A percentile compares a stretch with the other conserved stretches of the same genome.
Conservation (phyloP, 2,888 invertebrate species). For the Lymantria dispar region DNA sequence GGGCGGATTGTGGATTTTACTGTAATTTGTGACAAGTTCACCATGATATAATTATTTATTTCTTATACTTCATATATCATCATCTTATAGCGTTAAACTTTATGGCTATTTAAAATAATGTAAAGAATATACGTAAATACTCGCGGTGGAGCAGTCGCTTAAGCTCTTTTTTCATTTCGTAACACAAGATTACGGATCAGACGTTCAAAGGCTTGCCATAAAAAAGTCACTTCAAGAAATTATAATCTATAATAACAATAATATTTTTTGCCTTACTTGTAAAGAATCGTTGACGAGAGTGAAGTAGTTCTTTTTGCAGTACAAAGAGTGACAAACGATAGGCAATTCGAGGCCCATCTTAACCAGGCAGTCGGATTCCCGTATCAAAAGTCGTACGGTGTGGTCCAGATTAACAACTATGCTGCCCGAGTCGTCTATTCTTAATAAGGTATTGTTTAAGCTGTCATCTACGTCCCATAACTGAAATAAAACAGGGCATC, state of each 20-base stretch:
- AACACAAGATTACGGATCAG: too few relatives aligned
- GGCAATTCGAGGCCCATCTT: conserved; percentile 92
- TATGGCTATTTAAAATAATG: too few relatives aligned
- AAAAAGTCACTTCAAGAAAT: too few relatives aligned
- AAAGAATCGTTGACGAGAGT: conserved; percentile 88
- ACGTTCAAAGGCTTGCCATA: too few relatives aligned
- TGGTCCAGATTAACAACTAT: conserved; percentile 90
- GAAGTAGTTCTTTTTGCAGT: conserved; percentile 90
- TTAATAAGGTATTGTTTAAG: conserved; percentile 83
- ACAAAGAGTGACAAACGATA: conserved; percentile 89
- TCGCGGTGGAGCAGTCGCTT: too few relatives aligned
- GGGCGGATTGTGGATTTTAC: too few relatives aligned
- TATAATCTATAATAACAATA: not conserved
- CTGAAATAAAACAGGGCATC: conserved; percentile 46
- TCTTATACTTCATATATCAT: too few relatives aligned
- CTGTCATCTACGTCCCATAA: conserved; percentile 85
- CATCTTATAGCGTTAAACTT: too few relatives aligned
- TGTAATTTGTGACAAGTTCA: too few relatives aligned
- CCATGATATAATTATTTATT: too few relatives aligned
- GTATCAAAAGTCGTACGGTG: conserved; percentile 88
- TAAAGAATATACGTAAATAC: too few relatives aligned
- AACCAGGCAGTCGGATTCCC: conserved; percentile 92
- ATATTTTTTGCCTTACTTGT: conserved; percentile 75
- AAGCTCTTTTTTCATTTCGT: too few relatives aligned
- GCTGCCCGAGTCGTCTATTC: conserved; percentile 84